Base-by-base conservation (phyloP, 2,888 invertebrate genomes). In the Thera obeliscata region DNA sequence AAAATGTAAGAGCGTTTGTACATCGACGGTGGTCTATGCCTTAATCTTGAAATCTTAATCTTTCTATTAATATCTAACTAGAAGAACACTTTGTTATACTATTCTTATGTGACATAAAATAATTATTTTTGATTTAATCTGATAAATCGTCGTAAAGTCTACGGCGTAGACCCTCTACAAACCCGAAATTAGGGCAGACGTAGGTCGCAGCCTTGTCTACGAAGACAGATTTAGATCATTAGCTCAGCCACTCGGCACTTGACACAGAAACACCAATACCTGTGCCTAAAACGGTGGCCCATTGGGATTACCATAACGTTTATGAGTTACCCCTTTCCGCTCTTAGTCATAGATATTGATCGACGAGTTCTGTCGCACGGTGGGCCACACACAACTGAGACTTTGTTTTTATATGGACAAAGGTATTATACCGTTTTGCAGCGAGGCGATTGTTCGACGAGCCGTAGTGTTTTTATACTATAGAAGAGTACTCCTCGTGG, bases 251-350 rank as follows among this genome's bases (percentile, higher is more conserved):
- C 38, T 35, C 11, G 49, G 48, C 56, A 33, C 52, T 66, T 67
- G 67, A 67, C 70, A 64, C 64, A 67, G 64, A 62, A 67, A 67
- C 56, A 65, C 61, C 58, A 57, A 67, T 57, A 57, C 49, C 52
- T 61, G 43, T 38, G 58, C 56, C 60, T 46, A 50, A 61, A 52
- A 56, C 57, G 46, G 33, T 43, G 50, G 49, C 50, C 56, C 7
- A 43, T 48, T 49, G 64, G 64, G 58, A 64, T 68, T 35, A 54
- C 60, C 59, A 61, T 50, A 55, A 49, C 38, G 59, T 60, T 67
- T 50, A 52, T 56, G 56, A 52, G 35, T 54, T 49, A 56, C 33
- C 46, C 33, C 43, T 49, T 49, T 48, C 38, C 35, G 4, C 9
- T 8, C 43, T 48, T 62, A 56, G 56, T 56, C 61, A 61, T 61